Base-by-base conservation (phyloP, 2,888 invertebrate species). In the Rhagonycha fulva region DNA sequence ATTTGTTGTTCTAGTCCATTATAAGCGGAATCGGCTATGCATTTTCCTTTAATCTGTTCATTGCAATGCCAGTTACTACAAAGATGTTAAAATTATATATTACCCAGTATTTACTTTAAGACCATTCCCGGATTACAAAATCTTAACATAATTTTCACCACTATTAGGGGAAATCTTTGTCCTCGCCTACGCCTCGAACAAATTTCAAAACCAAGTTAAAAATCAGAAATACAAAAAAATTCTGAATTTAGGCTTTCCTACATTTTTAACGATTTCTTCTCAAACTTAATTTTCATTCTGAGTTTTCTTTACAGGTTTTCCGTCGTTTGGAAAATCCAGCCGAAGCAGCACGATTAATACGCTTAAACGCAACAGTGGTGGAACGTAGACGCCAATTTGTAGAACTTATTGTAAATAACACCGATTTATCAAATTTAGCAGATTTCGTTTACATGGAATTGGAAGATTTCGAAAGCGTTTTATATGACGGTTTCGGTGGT, bases 291-390 rank as follows among this genome's bases (percentile, higher is more conserved):
- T 47, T 12, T 32, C 4, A 32, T 32, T 14, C 10, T 24, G 12
- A 7, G n/a, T 63, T 67, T 60, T 14, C 62, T 28, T 84, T 85
- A 28, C 85, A 95, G 96, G 92, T 96, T 75, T 96, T 96, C 84
- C 91, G 93, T 63, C 91, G 92, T 68, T 89, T 96, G 77, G 96
- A 96, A 87, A 91, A 93, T 82, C 95, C 95, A 3, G 93, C 93
- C 0, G 95, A 95, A 88, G 87, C 93, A 82, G 90, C 90, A 10
- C 92, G 93, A 81, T 90, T 94, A 81, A 84, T 85, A 23, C 81
- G 84, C 30, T 87, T 90, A 70, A 88, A 89, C 72, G 80, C 80
- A 5, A 84, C 84, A 0, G 83, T 90, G 24, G 79, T 82, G 67
- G 89, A 90, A 77, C 90, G 89, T 82, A 90, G 94, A 73, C 89